Conservation (phyloP, 2,888 invertebrate genomes). For the Deroplatys truncata region DNA sequence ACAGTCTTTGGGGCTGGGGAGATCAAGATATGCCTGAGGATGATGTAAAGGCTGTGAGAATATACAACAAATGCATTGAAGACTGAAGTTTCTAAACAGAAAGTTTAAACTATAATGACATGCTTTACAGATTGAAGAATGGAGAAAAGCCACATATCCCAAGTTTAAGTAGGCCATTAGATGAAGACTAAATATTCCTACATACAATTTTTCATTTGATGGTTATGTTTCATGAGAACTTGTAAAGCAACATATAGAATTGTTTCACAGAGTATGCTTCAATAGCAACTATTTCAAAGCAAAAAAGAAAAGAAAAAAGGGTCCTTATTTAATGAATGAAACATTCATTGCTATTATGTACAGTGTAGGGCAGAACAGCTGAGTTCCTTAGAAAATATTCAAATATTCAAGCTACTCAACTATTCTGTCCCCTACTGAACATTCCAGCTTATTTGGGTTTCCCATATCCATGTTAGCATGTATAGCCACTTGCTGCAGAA, state of each 20-base stretch:
- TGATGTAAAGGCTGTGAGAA: constrained; percentile 45
- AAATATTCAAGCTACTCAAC: no score
- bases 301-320: background rate
- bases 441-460: no score
- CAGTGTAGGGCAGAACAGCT: no score
- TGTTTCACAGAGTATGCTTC: background rate
- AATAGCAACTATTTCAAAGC: background rate
- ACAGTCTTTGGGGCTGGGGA: constrained; percentile 76
- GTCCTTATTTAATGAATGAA: no score
- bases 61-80: background rate
- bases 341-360: no score
- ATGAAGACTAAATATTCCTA: background rate
- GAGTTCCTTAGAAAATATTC: no score
- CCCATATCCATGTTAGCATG: no score
- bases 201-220: background rate
- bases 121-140: background rate
- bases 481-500: no score
- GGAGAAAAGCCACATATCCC: background rate
- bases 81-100: background rate
- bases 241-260: background rate
- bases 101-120: background rate
- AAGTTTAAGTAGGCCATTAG: background rate
- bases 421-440: background rate
- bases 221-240: background rate
- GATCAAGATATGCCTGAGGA: constrained; percentile 70